Evolutionary conservation across 2,888 invertebrate species (phyloP), one percentile per base, ranked within the genome.

Genomic region (Cephus pulcher): DNA sequence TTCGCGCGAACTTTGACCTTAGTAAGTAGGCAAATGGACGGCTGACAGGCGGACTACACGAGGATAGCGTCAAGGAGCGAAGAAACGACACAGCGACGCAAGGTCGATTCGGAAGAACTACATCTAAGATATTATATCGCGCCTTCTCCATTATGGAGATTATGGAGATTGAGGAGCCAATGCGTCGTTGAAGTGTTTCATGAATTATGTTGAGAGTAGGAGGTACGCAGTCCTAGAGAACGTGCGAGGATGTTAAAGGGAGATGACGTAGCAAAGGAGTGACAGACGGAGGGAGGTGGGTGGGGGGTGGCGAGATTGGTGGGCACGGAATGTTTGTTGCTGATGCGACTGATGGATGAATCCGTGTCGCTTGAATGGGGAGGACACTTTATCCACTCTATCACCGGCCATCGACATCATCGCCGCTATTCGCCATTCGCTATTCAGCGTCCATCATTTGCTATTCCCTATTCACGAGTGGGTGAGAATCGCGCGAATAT

Each of bases 151-250:
- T 40, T 15, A 15, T 15, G 15, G 37, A 40, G 37, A 40, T 40
- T 15, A 12, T 12, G 37, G 37, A 37, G 12, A 37, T 12, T 12
- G 40, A 40, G 40, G 40, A 40, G 6, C 40, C 40, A 12, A 40
- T 40, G 40, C 15, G 15, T 4, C 4, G 15, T 15, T 15, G 15
- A 15, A 15, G 4, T 40, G 78, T 81, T 81, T 83, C 84, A 85
- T 87, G 86, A 87, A 87, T 87, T 86, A 87, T 84, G 85, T 80
- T 86, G 80, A 82, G 76, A 82, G 83, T 79, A 76, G 71, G 15
- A 40, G 15, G 1, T 40, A 40, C 15, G 40, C 15, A 15, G 15
- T 15, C 40, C 15, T 40, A 0, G 15, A 40, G 15, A 40, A 15
- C 6, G 40, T 40, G 15, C 15, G 2, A 2, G 15, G 40, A 4